Evolutionary conservation across 2,888 invertebrate species (phyloP), one percentile per base, ranked within the genome.

Genomic region (Eustalomyia histrio): DNA sequence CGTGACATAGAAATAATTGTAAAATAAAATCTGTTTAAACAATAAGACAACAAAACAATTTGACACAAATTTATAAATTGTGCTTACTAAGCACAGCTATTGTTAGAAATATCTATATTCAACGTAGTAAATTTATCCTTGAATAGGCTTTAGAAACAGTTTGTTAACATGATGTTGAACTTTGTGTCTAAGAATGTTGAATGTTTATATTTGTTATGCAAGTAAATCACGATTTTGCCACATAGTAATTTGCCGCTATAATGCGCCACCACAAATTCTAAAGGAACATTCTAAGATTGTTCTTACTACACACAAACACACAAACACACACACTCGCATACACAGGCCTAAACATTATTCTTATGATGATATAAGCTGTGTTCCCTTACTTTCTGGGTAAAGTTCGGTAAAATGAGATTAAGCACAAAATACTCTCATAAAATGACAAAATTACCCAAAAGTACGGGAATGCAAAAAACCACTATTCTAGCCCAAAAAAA

Each of bases 201-300:
- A 10, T 24, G 39, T 53, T 9, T 60, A 35, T 16, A n/a, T 53
- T 52, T n/a, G 39, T 17, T 43, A 63, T 60, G 43, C 64, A 71
- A 71, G 61, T 63, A 81, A 81, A 78, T 81, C 81, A 81, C 74
- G 63, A 78, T 71, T 67, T 64, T 47, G 61, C 81, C 81, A 78
- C 74, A 78, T 63, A 18, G 52, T 67, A 81, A 81, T 81, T 81
- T 81, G 78, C 78, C 81, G 78, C 67, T 75, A 78, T 76, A 78
- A 75, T 63, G 61, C 67, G 57, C 64, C 68, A 69, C 72, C 65
- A 69, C 65, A 65, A 71, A 74, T 33, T 6, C 7, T 29, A 6
- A 6, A 29, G 29, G 29, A 4, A 29, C 3, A 29, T 29, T 47
- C 69, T 61, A 52, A 53, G 67, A 43, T 61, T 43, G 16, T 52